Percentiles rank a stretch among this genome's conserved stretches.
Conservation (phyloP, 2,888 invertebrate genomes). For the Meteorus cinctellus region DNA sequence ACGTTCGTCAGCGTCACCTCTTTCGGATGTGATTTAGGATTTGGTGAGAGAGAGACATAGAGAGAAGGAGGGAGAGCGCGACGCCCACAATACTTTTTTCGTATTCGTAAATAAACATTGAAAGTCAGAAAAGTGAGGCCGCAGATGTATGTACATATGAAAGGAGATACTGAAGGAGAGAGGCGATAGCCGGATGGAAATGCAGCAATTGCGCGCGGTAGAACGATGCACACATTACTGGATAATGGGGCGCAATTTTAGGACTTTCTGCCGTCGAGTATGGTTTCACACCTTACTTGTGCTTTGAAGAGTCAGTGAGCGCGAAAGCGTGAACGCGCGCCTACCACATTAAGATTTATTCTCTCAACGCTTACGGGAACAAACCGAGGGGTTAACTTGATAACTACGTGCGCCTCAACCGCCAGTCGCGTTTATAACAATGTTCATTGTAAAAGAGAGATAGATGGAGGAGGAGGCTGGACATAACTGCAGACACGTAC, state of each 20-base stretch:
- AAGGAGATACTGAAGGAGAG: neutral
- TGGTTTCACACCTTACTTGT: conserved; percentile 71
- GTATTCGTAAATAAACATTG: too few species aligned
- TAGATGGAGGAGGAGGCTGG: conserved; percentile 47
- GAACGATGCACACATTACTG: conserved; percentile 57
- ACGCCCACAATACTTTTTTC: too few species aligned
- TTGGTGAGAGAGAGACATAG: too few species aligned
- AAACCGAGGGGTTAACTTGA: conserved; percentile 72
- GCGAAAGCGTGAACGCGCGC: conserved; percentile 42
- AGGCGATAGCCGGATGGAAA: neutral
- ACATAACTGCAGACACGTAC: conserved; percentile 15
- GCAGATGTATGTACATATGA: too few species aligned
- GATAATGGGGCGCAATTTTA: conserved; percentile 73
- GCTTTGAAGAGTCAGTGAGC: conserved; percentile 45
- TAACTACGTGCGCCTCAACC: conserved; percentile 65
- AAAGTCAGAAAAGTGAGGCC: too few species aligned
- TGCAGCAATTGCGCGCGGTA: neutral
- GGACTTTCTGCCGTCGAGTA: conserved; percentile 71
- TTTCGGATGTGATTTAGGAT: too few species aligned
- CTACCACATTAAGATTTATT: conserved; percentile 35
- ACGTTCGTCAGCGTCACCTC: too few species aligned
- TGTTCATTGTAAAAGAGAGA: conserved; percentile 36
- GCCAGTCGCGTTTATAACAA: conserved; percentile 45
- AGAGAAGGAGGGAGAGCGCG: too few species aligned
- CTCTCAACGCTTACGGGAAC: conserved; percentile 51